Evolutionary conservation across 2,888 invertebrate genomes (phyloP).

Genomic region (Oasisia sp.): DNA sequence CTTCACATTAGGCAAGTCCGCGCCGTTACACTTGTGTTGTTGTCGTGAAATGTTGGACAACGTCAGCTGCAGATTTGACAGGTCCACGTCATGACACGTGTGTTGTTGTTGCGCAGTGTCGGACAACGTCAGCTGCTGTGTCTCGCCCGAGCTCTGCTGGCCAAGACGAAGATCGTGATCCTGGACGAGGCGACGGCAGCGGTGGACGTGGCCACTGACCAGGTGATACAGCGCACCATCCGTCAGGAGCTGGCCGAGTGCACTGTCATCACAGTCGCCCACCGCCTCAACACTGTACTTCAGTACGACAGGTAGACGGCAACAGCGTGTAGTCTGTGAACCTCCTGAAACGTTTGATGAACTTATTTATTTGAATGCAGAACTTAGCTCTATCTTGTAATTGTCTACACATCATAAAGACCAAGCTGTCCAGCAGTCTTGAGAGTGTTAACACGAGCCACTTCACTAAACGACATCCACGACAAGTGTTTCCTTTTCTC

Average conservation of each 20-base stretch:
- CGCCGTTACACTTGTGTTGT: no score
- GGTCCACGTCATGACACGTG: no score
- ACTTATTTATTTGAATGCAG: no score
- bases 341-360: background rate
- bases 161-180: background rate
- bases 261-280: background rate
- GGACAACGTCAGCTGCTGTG: background rate
- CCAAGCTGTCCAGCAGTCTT: no score
- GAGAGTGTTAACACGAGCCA: no score
- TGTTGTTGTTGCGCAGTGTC: background rate
- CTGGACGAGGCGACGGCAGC: conserved; percentile 1
- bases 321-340: background rate
- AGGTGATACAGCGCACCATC: background rate
- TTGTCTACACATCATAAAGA: no score
- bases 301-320: background rate
- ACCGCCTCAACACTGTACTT: background rate
- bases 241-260: background rate
- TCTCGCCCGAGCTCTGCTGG: background rate
- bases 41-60: no score
- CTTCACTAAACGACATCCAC: no score
- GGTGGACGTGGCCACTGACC: background rate
- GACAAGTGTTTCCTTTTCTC: no score
- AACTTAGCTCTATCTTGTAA: no score
- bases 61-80: no score
- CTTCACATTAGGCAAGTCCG: no score